Evolutionary conservation across 2,113 vertebrate genomes (phyloP).

Genomic region (Brachypteracias leptosomus): DNA sequence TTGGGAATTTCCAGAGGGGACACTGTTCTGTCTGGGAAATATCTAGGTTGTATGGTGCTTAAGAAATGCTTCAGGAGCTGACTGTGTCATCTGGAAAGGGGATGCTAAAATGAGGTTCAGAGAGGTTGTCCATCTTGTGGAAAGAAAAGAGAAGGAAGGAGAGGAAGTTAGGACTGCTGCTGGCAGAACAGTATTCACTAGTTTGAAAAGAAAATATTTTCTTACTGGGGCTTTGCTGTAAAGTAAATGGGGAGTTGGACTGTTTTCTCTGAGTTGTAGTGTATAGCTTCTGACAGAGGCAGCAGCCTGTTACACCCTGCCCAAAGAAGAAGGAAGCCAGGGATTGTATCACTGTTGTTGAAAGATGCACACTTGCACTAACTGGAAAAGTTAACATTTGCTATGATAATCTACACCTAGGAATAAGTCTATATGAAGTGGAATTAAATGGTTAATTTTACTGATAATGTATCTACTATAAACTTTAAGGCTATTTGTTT

Average conservation of each 20-base stretch:
- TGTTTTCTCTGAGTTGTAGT: background rate
- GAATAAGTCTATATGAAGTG: background rate
- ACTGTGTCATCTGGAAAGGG: background rate
- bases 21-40: background rate
- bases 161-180: background rate
- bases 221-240: background rate
- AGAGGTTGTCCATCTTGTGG: background rate
- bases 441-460: background rate
- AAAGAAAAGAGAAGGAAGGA: background rate
- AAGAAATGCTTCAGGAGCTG: background rate
- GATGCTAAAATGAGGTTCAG: background rate
- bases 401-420: background rate
- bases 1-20: background rate
- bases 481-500: conserved; percentile 11
- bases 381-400: background rate
- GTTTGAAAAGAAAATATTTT: background rate
- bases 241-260: background rate
- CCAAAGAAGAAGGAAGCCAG: background rate
- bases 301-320: background rate
- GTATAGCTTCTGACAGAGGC: background rate
- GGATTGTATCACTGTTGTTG: background rate
- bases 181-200: background rate
- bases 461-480: background rate
- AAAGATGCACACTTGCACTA: background rate
- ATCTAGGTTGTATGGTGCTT: background rate